Evolutionary conservation across 1,140 invertebrate species (phyloP).

Genomic region (Trachelipus rathkii): DNA sequence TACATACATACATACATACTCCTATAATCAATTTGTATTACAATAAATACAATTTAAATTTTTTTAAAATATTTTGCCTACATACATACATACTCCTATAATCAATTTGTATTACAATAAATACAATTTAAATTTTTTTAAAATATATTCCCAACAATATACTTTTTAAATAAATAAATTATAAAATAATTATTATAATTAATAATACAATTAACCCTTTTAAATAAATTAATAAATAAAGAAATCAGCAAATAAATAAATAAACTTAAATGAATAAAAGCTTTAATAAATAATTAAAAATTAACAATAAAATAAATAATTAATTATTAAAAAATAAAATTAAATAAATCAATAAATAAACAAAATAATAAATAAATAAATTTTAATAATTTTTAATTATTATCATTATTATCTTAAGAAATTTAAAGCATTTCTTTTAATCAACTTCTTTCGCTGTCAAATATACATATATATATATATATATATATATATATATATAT

Average conservation of each 20-base stretch:
- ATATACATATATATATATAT: slow-evolving; percentile 21
- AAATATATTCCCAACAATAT: not conserved
- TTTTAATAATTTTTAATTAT: too few species aligned
- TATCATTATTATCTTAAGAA: too few species aligned
- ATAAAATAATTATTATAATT: not conserved
- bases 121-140: not conserved
- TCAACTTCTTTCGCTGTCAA: too few species aligned
- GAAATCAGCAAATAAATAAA: not conserved
- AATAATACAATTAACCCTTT: not conserved
- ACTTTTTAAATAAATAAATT: not conserved
- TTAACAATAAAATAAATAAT: not conserved
- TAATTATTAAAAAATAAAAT: not conserved
- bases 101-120: not conserved
- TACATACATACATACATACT: too few species aligned
- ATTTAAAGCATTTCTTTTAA: too few species aligned
- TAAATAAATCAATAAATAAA: too few species aligned
- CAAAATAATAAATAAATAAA: too few species aligned
- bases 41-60: not conserved
- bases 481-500: slow-evolving; percentile 22
- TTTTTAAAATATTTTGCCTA: not conserved
- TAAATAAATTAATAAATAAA: slow-evolving; percentile 16
- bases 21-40: too few species aligned
- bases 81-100: too few species aligned
- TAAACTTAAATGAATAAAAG: not conserved
- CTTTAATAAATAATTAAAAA: not conserved